Conservation (phyloP, 2,888 invertebrate species). For the Patella caerulea region DNA sequence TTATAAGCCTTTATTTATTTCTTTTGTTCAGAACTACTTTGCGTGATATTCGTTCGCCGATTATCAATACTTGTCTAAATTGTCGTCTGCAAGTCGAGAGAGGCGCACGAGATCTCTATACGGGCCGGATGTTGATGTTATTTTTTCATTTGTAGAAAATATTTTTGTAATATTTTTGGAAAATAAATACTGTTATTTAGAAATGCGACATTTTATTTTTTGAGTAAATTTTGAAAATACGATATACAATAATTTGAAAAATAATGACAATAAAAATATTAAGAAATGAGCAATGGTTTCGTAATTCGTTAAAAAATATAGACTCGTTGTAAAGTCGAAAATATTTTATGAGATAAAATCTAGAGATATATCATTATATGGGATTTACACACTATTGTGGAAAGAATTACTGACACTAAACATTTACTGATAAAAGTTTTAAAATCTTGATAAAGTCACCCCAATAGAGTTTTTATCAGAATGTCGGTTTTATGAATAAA, state of each 20-base stretch:
- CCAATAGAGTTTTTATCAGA: no score
- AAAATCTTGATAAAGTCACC: no score
- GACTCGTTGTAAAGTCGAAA: not conserved
- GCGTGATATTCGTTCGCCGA: slow-evolving; percentile 10
- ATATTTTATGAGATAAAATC: slow-evolving; percentile 1
- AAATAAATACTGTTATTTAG: not conserved
- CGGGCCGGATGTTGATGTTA: slow-evolving; percentile 5
- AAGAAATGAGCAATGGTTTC: not conserved
- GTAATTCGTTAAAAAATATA: not conserved
- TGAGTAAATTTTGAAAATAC: not conserved
- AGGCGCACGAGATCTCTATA: slow-evolving; percentile 1
- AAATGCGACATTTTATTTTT: not conserved
- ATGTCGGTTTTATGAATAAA: no score
- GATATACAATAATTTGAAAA: not conserved
- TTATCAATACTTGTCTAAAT: slow-evolving; percentile 11
- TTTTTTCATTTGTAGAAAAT: slow-evolving; percentile 6
- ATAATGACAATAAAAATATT: not conserved
- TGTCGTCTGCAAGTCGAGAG: slow-evolving; percentile 5
- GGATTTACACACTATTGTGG: slow-evolving; percentile 9
- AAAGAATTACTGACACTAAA: not conserved
- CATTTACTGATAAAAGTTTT: no score
- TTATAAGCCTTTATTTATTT: slow-evolving; percentile 11
- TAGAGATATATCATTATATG: not conserved
- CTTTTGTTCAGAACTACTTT: slow-evolving; percentile 9
- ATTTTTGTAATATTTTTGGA: slow-evolving; percentile 4